Conservation (phyloP, 2,888 invertebrate genomes). For the Chouioia cunea region DNA sequence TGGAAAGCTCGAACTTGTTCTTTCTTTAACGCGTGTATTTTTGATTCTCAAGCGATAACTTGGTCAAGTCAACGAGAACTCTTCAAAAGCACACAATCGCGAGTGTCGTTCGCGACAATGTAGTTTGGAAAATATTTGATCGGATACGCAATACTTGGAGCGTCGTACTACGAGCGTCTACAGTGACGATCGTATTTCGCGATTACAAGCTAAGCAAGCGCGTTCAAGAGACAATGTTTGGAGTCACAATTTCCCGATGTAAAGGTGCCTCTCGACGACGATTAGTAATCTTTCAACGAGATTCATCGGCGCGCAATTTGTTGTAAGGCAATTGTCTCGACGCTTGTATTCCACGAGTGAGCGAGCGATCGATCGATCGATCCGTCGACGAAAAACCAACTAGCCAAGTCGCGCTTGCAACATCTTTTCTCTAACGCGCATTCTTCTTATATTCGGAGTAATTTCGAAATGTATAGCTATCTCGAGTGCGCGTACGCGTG, state of each 20-base stretch:
- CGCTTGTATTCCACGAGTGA: conserved; percentile 1
- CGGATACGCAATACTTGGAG: too few relatives aligned
- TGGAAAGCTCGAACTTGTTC: too few relatives aligned
- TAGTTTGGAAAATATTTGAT: too few relatives aligned
- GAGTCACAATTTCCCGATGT: background rate
- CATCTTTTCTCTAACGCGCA: background rate
- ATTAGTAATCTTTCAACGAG: background rate
- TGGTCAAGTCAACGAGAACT: too few relatives aligned
- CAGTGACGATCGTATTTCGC: too few relatives aligned
- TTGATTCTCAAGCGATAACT: too few relatives aligned
- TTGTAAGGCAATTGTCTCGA: conserved; percentile 3
- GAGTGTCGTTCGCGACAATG: too few relatives aligned
- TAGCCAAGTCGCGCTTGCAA: conserved; percentile 2
- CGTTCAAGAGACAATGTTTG: conserved; percentile 2
- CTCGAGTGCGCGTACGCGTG: conserved; percentile 4
- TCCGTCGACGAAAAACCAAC: background rate
- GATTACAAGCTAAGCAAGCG: too few relatives aligned
- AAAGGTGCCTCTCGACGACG: background rate
- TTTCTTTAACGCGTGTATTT: too few relatives aligned
- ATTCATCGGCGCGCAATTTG: background rate
- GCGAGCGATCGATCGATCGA: conserved; percentile 11
- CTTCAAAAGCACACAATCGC: too few relatives aligned
- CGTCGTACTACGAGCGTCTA: too few relatives aligned
- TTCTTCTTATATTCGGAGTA: conserved; percentile 17
- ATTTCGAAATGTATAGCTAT: conserved; percentile 16